These are phyloP conservation scores for Hipposideros armiger DNA, from an alignment of 2,113 vertebrate species.

Conservation along the genomic window DNA sequence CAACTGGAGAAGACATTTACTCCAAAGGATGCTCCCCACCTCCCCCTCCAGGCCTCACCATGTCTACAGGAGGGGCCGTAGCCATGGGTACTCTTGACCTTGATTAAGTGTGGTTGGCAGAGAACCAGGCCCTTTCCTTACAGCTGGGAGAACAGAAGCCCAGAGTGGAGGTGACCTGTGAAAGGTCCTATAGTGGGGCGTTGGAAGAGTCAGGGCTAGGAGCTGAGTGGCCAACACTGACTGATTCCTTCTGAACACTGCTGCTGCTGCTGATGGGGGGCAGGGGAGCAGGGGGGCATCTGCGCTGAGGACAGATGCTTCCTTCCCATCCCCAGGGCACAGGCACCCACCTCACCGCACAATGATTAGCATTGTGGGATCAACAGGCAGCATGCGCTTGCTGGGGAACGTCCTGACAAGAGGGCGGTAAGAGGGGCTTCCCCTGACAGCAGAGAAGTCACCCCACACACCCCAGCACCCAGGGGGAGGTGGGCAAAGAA, in stretches of 20 bases:
- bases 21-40: background rate
- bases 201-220: background rate
- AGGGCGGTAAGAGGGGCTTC: background rate
- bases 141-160: background rate
- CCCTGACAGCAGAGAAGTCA: background rate
- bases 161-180: rapidly evolving
- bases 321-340: rapidly evolving
- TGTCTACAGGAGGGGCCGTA: background rate
- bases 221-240: background rate
- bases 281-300: background rate
- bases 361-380: background rate
- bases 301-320: background rate
- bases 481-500: background rate
- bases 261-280: background rate
- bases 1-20: background rate
- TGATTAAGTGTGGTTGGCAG: background rate
- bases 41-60: background rate
- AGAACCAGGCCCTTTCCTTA: background rate
- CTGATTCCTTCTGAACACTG: background rate
- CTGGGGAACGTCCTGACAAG: background rate
- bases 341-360: background rate
- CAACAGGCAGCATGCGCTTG: background rate
- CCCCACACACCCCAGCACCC: background rate
- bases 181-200: background rate
- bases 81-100: background rate